phyloP scores from a whole-genome alignment of 2,113 vertebrate species.

The Callithrix jacchus region DNA sequence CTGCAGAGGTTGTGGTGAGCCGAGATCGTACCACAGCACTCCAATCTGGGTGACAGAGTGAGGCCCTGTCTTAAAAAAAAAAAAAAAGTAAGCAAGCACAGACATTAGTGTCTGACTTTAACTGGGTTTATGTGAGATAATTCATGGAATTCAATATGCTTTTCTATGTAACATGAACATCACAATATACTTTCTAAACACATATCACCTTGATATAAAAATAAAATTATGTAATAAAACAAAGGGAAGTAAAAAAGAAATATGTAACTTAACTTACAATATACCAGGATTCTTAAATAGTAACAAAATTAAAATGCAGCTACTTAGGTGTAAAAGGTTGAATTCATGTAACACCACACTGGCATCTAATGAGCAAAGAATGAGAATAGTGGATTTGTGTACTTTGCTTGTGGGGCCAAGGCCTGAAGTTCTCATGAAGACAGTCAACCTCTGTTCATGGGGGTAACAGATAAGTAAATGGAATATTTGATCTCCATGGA shows the following conservation, averaged over 20 bases:
- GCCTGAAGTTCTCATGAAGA: not conserved
- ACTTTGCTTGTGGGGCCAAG: not conserved
- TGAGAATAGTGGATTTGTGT: not conserved
- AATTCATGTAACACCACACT: not conserved
- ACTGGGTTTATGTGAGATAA: conserved; percentile 90
- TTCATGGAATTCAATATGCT: conserved; percentile 87
- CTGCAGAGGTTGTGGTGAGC: not conserved
- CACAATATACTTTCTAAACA: conserved; percentile 92
- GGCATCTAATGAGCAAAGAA: not conserved
- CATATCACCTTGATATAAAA: conserved; percentile 86
- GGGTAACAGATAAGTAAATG: not conserved
- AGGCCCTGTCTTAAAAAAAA: not conserved
- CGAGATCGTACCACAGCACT: not conserved
- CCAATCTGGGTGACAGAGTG: not conserved
- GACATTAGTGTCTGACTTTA: conserved; percentile 90
- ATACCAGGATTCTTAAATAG: not conserved
- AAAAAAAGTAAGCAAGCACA: conserved; percentile 86
- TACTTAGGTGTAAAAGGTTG: not conserved
- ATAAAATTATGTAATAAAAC: not conserved
- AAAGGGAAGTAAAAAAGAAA: not conserved
- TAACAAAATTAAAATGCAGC: not conserved
- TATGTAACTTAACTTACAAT: not conserved
- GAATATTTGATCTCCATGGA: not conserved
- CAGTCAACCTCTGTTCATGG: not conserved
- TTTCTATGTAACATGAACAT: conserved; percentile 90